These are phyloP conservation scores for Poecilobothrus nobilitatus DNA, from an alignment of 2,888 invertebrate species.

Conservation along the genomic window DNA sequence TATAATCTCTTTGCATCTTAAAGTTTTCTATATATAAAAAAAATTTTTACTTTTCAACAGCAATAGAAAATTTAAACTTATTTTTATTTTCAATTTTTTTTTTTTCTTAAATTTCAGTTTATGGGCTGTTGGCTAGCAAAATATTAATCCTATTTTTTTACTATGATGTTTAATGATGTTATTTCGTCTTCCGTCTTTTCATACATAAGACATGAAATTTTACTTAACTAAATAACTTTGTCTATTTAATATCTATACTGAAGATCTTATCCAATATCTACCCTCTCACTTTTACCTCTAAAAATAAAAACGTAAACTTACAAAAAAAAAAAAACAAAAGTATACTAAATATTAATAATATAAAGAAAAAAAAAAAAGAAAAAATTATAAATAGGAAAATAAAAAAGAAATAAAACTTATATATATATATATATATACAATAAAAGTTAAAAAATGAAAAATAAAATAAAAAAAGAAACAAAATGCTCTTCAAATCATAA, in stretches of 20 bases:
- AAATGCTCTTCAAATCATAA: conserved; percentile 3
- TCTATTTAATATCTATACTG: background rate
- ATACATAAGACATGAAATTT: background rate
- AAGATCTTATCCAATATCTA: background rate
- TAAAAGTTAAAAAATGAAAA: background rate
- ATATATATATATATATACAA: background rate
- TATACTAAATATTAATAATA: too few relatives aligned
- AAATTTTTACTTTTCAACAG: too few relatives aligned
- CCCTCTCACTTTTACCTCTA: background rate
- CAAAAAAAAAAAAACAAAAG: too few relatives aligned
- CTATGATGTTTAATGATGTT: too few relatives aligned
- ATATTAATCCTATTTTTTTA: background rate
- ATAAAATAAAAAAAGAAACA: background rate
- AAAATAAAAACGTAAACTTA: too few relatives aligned
- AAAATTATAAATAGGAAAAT: background rate
- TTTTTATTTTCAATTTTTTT: background rate
- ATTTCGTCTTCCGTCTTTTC: too few relatives aligned
- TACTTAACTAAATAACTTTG: background rate
- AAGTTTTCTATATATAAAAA: too few relatives aligned
- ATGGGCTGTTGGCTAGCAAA: conserved; percentile 1
- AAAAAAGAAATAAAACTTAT: background rate
- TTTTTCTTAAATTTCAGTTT: background rate
- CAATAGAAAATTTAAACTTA: too few relatives aligned
- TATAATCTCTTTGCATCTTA: background rate
- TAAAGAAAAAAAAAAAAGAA: background rate